These are phyloP conservation scores for Gymnoscopelus braueri DNA, from an alignment of 2,797 vertebrate species.

Conservation along the genomic window DNA sequence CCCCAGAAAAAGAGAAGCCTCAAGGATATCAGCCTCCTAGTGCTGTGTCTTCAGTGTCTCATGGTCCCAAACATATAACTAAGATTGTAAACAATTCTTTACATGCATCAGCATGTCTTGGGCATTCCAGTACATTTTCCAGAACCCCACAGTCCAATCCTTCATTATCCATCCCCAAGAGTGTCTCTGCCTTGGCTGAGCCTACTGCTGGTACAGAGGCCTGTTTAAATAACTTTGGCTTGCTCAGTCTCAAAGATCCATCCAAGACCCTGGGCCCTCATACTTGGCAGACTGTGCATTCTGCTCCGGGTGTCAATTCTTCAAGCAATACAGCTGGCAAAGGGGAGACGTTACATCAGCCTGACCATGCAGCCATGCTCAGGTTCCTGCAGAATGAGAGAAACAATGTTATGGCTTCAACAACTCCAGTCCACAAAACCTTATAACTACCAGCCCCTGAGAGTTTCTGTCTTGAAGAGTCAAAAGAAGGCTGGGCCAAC, in stretches of 20 bases:
- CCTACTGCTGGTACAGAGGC: conserved; percentile 30
- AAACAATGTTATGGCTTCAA: conserved; percentile 23
- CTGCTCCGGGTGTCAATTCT: conserved; percentile 21
- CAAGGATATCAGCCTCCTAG: conserved; percentile 11
- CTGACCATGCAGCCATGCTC: conserved; percentile 53
- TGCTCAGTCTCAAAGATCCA: conserved; percentile 64
- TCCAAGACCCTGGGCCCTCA: conserved; percentile 29
- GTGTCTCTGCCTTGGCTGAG: conserved; percentile 38
- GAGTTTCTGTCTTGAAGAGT: too few relatives aligned
- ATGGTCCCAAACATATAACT: background rate
- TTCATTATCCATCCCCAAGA: conserved; percentile 28
- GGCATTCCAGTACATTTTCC: conserved; percentile 26
- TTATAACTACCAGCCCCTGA: conserved; percentile 54
- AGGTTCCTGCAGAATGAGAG: conserved; percentile 66
- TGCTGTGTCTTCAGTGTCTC: background rate
- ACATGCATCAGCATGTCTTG: conserved; percentile 20
- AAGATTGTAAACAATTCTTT: conserved; percentile 9
- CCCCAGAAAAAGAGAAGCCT: conserved; percentile 2
- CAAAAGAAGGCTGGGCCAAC: too few relatives aligned
- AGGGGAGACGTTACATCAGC: conserved; percentile 50
- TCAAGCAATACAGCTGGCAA: conserved; percentile 45
- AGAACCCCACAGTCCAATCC: conserved; percentile 29
- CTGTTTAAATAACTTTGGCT: conserved; percentile 60
- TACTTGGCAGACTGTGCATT: conserved; percentile 7
- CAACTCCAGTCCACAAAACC: conserved; percentile 54